Evolutionary conservation across 2,888 invertebrate species (phyloP).

Genomic region (Ecliptopera silaceata): DNA sequence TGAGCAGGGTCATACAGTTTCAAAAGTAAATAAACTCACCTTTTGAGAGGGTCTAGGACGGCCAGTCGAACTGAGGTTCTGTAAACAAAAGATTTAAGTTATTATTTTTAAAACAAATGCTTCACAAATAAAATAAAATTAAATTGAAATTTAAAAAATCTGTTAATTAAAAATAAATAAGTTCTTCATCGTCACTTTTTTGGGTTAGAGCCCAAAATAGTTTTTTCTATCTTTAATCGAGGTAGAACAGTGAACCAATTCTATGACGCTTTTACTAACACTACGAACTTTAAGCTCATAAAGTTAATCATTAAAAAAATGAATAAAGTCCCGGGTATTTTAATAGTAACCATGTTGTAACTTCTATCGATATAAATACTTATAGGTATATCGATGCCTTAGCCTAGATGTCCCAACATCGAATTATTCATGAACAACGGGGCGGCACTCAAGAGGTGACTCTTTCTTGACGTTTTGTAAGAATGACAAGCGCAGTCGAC

Average conservation of each 20-base stretch:
- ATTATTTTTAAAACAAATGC: slow-evolving; percentile 9
- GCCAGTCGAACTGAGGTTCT: slow-evolving; percentile 9
- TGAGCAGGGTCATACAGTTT: neutral
- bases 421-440: slow-evolving; percentile 72
- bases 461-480: slow-evolving; percentile 68
- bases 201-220: too few relatives aligned
- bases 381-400: neutral
- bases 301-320: too few relatives aligned
- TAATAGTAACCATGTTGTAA: too few relatives aligned
- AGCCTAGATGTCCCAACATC: slow-evolving; percentile 57
- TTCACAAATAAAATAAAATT: neutral
- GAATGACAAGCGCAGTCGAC: slow-evolving; percentile 38
- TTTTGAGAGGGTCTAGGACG: slow-evolving; percentile 4
- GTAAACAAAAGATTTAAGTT: slow-evolving; percentile 11
- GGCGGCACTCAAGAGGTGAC: slow-evolving; percentile 61
- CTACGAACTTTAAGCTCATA: too few relatives aligned
- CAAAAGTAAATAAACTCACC: slow-evolving; percentile 16
- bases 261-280: too few relatives aligned
- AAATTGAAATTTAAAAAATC: too few relatives aligned
- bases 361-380: too few relatives aligned
- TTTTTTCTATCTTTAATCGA: too few relatives aligned
- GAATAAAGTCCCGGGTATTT: too few relatives aligned
- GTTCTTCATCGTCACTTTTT: too few relatives aligned
- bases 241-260: too few relatives aligned
- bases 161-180: too few relatives aligned